Conservation (phyloP, 2,797 vertebrate species). For the Austrolebias charrua region DNA sequence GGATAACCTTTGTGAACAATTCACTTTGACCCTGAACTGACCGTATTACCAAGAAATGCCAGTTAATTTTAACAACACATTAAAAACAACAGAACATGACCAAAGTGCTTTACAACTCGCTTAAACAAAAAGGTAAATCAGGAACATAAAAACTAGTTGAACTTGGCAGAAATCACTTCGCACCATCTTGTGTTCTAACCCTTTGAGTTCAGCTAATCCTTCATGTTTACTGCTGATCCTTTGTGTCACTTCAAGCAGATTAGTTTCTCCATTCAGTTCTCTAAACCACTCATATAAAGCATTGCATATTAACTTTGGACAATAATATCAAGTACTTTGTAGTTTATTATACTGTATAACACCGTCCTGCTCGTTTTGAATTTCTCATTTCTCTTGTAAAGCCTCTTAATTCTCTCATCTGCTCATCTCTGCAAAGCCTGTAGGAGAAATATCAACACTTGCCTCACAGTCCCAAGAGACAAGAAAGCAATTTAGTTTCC, state of each 20-base stretch:
- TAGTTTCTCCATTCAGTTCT: conserved; percentile 28
- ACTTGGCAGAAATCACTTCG: not conserved
- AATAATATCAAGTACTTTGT: conserved; percentile 2
- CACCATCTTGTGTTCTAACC: conserved; percentile 46
- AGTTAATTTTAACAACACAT: too few species aligned
- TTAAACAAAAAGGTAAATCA: too few species aligned
- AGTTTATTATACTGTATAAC: not conserved
- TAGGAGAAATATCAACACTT: conserved; percentile 7
- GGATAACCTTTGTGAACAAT: too few species aligned
- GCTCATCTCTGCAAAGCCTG: not conserved
- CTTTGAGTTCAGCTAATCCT: conserved; percentile 57
- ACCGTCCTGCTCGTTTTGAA: conserved; percentile 3
- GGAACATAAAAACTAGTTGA: conserved; percentile 5
- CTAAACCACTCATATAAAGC: conserved; percentile 33
- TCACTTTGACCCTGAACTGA: too few species aligned
- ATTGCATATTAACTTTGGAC: conserved; percentile 20
- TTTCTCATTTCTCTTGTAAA: conserved; percentile 10
- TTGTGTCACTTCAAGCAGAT: conserved; percentile 61
- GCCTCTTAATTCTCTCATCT: conserved; percentile 2
- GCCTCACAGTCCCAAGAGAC: conserved; percentile 24
- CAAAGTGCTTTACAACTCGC: too few species aligned
- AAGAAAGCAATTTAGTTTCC: conserved; percentile 20
- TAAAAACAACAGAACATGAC: too few species aligned
- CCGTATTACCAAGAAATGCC: too few species aligned
- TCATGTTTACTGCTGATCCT: conserved; percentile 38